Conservation (phyloP, 2,113 vertebrate species). For the Podarcis muralis region DNA sequence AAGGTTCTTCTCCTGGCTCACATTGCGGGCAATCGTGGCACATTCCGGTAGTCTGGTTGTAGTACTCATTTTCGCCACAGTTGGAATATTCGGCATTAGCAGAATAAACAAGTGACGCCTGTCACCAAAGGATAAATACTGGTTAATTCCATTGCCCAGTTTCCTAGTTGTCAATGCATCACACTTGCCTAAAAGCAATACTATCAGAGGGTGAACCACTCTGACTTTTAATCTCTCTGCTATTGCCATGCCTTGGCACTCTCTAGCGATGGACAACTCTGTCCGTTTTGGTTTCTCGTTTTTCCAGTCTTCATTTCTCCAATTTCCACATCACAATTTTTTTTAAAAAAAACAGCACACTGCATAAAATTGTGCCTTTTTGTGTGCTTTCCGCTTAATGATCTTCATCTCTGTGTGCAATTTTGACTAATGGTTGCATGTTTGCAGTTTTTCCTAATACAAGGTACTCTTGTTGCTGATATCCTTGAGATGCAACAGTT, state of each 20-base stretch:
- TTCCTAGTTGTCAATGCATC: accelerated
- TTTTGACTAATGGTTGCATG: no score
- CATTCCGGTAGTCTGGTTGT: conserved; percentile 92
- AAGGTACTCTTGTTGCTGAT: not conserved
- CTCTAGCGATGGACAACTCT: no score
- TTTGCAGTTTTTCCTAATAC: no score
- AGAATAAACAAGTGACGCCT: conserved; percentile 87
- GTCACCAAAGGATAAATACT: conserved; percentile 46
- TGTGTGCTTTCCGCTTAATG: no score
- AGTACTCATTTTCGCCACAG: conserved; percentile 96
- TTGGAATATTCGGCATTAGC: conserved; percentile 86
- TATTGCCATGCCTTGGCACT: no score
- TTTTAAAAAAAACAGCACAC: no score
- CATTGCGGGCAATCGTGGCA: conserved; percentile 94
- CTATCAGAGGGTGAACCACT: not conserved
- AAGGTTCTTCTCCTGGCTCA: conserved; percentile 92
- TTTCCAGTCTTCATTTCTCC: no score
- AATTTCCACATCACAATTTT: no score
- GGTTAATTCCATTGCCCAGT: accelerated
- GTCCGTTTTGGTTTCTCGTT: no score
- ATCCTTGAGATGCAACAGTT: not conserved
- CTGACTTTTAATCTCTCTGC: not conserved
- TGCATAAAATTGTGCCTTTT: no score
- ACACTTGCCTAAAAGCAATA: not conserved
- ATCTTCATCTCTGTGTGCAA: no score